Conservation (phyloP, 1,140 invertebrate genomes). For the Listronotus bonariensis region DNA sequence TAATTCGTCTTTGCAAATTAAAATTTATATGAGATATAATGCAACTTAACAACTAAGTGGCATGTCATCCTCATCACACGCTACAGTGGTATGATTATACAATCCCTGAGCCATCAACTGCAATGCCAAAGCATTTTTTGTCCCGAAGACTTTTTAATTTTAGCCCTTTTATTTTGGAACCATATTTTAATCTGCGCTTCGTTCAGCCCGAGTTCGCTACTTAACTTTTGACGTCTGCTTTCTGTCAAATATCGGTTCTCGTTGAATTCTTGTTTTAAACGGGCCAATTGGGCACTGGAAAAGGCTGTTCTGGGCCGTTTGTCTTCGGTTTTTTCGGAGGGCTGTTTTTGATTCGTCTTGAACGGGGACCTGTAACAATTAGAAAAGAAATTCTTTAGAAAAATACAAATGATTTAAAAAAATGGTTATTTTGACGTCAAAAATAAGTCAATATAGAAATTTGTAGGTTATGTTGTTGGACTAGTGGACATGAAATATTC, state of each 20-base stretch:
- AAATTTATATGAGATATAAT: background rate
- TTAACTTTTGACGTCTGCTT: conserved; percentile 82
- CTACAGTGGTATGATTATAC: conserved; percentile 86
- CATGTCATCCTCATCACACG: conserved; percentile 73
- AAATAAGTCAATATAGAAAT: too few relatives aligned
- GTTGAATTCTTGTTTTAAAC: conserved; percentile 89
- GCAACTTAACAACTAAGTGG: conserved; percentile 40
- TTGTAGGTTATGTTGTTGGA: too few relatives aligned
- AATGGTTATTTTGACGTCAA: too few relatives aligned
- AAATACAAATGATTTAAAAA: background rate
- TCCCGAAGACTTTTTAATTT: conserved; percentile 89
- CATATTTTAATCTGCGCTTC: conserved; percentile 97
- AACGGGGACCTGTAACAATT: conserved; percentile 79
- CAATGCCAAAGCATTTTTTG: conserved; percentile 80
- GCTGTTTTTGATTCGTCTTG: conserved; percentile 78
- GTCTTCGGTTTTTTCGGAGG: conserved; percentile 69
- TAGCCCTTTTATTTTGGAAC: conserved; percentile 95
- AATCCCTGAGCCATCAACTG: conserved; percentile 90
- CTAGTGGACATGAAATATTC: too few relatives aligned
- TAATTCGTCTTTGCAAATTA: too few relatives aligned
- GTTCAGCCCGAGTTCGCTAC: conserved; percentile 83
- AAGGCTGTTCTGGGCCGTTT: conserved; percentile 97
- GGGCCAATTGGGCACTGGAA: conserved; percentile 89
- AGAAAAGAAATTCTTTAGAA: conserved; percentile 9
- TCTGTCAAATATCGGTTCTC: conserved; percentile 93